Evolutionary conservation across 2,888 invertebrate species (phyloP).

Genomic region (Miltochrista miniata): DNA sequence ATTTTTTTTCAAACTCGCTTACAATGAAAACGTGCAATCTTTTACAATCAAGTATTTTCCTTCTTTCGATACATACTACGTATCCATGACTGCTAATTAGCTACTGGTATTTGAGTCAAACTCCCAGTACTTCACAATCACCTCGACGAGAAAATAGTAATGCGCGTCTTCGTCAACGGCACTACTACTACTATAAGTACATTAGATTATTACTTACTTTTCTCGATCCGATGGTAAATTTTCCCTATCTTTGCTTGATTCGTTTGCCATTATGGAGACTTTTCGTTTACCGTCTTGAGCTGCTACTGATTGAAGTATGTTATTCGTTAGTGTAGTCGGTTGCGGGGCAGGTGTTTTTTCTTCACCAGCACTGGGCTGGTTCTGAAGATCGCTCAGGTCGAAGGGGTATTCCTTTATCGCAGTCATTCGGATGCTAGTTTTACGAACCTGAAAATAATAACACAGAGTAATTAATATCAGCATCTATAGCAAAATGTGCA

Average conservation of each 20-base stretch:
- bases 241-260: slow-evolving; percentile 83
- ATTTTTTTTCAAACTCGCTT: too few species aligned
- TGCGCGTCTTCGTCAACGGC: too few species aligned
- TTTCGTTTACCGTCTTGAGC: slow-evolving; percentile 79
- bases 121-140: too few species aligned
- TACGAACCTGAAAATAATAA: slow-evolving; percentile 66
- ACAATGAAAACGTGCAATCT: too few species aligned
- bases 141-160: too few species aligned
- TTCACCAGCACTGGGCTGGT: slow-evolving; percentile 46
- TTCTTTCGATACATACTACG: too few species aligned
- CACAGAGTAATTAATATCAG: neutral
- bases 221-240: slow-evolving; percentile 84
- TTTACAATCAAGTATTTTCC: too few species aligned
- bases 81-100: too few species aligned
- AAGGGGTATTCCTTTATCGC: slow-evolving; percentile 81
- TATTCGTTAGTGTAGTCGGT: slow-evolving; percentile 18
- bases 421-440: slow-evolving; percentile 80
- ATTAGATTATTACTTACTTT: slow-evolving; percentile 58
- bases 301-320: slow-evolving; percentile 33
- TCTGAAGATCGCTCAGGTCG: slow-evolving; percentile 73
- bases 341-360: slow-evolving; percentile 32
- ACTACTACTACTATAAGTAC: neutral
- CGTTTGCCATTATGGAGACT: slow-evolving; percentile 86
- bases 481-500: too few species aligned
- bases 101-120: too few species aligned